phyloP scores from a whole-genome alignment of 2,888 invertebrate species.

The Drosophila mayaguana region DNA sequence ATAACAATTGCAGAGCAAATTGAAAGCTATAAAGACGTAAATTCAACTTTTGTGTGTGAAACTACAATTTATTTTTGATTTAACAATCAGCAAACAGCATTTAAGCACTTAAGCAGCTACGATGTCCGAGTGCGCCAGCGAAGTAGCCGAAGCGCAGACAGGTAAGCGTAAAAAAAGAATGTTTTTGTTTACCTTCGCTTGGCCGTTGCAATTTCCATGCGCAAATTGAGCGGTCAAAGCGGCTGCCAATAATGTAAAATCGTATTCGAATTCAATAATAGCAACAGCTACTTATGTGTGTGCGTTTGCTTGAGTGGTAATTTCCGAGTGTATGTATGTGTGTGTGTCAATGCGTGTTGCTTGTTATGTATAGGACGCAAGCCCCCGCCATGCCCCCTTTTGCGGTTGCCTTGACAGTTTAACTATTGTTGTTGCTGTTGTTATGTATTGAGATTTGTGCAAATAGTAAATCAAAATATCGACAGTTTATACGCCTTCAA shows the following conservation, averaged over 20 bases:
- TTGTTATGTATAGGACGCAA: constrained; percentile 9
- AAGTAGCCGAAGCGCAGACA: constrained; percentile 48
- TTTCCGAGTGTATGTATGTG: not conserved
- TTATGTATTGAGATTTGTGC: constrained; percentile 31
- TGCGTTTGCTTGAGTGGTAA: not conserved
- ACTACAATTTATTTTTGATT: constrained; percentile 19
- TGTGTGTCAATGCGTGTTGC: not conserved
- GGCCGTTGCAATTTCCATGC: not conserved
- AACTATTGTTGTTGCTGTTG: constrained; percentile 3
- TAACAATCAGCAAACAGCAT: constrained; percentile 48
- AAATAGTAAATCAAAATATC: constrained; percentile 49
- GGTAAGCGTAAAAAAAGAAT: constrained; percentile 20
- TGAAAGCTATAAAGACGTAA: constrained; percentile 14
- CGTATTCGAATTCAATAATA: constrained; percentile 14
- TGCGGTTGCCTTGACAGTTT: constrained; percentile 29
- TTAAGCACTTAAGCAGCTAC: constrained; percentile 38
- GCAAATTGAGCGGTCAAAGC: not conserved
- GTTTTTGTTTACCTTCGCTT: constrained; percentile 43
- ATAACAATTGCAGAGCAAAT: constrained; percentile 22
- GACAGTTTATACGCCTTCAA: constrained; percentile 29
- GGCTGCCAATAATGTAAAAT: constrained; percentile 33
- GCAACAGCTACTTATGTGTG: not conserved
- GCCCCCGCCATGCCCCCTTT: not conserved
- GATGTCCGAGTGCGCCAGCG: constrained; percentile 62
- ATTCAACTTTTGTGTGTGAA: constrained; percentile 37